Conservation (phyloP, 2,888 invertebrate genomes). For the Tinea pellionella region DNA sequence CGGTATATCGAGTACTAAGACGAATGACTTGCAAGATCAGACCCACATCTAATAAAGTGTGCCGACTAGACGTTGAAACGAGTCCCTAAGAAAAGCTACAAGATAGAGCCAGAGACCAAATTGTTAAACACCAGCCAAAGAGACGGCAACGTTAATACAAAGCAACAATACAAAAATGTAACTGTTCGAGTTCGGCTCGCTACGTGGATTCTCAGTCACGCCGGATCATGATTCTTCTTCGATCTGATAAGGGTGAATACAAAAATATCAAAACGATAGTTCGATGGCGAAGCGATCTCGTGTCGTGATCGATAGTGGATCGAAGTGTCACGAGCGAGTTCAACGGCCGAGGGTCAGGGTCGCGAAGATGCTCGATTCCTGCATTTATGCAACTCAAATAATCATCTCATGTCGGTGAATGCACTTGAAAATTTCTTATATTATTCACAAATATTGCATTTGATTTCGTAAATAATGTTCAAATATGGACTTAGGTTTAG, state of each 20-base stretch:
- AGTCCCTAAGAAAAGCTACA: not conserved
- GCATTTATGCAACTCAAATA: slow-evolving; percentile 56
- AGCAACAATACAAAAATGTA: slow-evolving; percentile 34
- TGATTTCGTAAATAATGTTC: not conserved
- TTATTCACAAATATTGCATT: slow-evolving; percentile 43
- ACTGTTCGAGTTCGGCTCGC: slow-evolving; percentile 30
- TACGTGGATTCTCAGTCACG: slow-evolving; percentile 33
- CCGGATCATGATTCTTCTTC: slow-evolving; percentile 25
- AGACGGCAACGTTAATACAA: slow-evolving; percentile 32
- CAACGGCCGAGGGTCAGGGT: slow-evolving; percentile 61
- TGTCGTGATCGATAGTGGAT: slow-evolving; percentile 68
- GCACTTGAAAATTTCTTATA: slow-evolving; percentile 8
- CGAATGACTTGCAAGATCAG: slow-evolving; percentile 6
- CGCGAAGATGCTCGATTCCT: slow-evolving; percentile 39
- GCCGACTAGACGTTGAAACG: not conserved
- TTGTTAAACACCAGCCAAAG: slow-evolving; percentile 40
- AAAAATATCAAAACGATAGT: slow-evolving; percentile 55
- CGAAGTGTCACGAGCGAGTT: slow-evolving; percentile 66
- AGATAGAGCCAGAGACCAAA: slow-evolving; percentile 1
- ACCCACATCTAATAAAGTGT: not conserved
- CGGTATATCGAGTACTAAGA: not conserved
- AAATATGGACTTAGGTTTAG: no score
- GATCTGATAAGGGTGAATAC: slow-evolving; percentile 23
- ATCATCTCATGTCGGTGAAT: slow-evolving; percentile 34
- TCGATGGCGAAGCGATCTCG: slow-evolving; percentile 40